Evolutionary conservation across 2,113 vertebrate species (phyloP), one percentile per base, ranked within the genome.

Genomic region (Cebidichthys violaceus): DNA sequence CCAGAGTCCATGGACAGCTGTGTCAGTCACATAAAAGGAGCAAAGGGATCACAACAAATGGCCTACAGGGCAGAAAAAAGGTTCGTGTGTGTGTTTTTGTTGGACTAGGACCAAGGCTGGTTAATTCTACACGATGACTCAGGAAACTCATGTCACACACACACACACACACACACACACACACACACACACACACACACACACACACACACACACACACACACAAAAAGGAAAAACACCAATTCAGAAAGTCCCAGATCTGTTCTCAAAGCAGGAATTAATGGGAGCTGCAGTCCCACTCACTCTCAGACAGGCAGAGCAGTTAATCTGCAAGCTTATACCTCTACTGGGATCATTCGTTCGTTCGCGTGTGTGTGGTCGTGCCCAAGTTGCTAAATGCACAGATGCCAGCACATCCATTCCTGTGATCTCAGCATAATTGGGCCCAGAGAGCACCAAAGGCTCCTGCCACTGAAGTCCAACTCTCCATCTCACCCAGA

Each of bases 241-340:
- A n/a, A 67, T 43, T 81, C 10, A 54, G 24, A 61, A 66, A 29
- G 27, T 81, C 62, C 50, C 43, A 70, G 64, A 82, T 75, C 59
- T 80, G 54, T 83, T 82, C 84, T 87, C 62, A 27, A 71, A 82
- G 66, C 59, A 72, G 79, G 80, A 83, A 85, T 88, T 83, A 84
- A 81, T 61, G 54, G 50, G 70, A 77, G 64, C 60, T 41, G 76
- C 73, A 71, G 76, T 79, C 59, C 64, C 41, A 76, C 85, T 90
- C 67, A 57, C 67, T 83, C 45, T 71, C 54, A 85, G 77, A 83
- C 79, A 76, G 64, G 54, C 67, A 88, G 35, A 80, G 55, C 62
- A 74, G 79, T 73, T 84, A 71, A 87, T 89, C 81, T 84, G 52
- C 59, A 73, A 76, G 75, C 59, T 70, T 65, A 54, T 52, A 76